A percentile compares a stretch with the other conserved stretches of the same genome.
Conservation (phyloP, 2,888 invertebrate species). For the Anaspis maculata region DNA sequence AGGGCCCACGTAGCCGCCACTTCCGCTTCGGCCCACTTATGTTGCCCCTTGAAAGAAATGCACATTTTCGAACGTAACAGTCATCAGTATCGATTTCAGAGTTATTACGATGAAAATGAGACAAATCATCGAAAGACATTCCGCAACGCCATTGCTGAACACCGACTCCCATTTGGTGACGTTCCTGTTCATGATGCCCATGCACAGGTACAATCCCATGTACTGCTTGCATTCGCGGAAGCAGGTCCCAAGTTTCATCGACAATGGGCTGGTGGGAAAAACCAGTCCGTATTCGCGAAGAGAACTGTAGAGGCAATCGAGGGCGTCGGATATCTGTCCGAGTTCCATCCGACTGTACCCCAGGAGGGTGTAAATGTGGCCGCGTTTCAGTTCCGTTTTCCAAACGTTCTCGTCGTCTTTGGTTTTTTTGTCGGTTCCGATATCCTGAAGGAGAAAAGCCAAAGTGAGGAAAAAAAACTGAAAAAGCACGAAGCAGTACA, state of each 20-base stretch:
- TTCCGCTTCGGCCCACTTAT: constrained; percentile 44
- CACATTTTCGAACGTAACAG: no score
- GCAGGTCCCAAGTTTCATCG: constrained; percentile 23
- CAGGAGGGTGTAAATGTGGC: constrained; percentile 41
- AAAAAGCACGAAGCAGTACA: no score
- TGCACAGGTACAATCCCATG: constrained; percentile 32
- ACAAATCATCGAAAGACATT: constrained; percentile 31
- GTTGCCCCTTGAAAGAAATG: no score
- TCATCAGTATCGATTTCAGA: no score
- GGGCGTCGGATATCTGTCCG: constrained; percentile 39
- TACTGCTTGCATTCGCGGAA: constrained; percentile 30
- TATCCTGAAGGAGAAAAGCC: no score
- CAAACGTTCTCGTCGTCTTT: constrained; percentile 38
- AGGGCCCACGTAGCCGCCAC: constrained; percentile 52
- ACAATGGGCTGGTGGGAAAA: constrained; percentile 35
- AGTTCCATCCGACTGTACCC: constrained; percentile 40
- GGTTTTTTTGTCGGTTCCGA: no score
- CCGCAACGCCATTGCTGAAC: no score
- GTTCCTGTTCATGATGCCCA: constrained; percentile 24
- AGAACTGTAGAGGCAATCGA: constrained; percentile 33
- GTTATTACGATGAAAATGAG: constrained; percentile 41
- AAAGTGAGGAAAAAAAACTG: no score
- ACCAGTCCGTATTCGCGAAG: constrained; percentile 37
- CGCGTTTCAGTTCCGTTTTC: constrained; percentile 37
- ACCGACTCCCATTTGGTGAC: no score